A percentile compares a stretch with the other conserved stretches of the same genome.
Conservation (phyloP, 2,113 vertebrate genomes). For the Galbula dea region DNA sequence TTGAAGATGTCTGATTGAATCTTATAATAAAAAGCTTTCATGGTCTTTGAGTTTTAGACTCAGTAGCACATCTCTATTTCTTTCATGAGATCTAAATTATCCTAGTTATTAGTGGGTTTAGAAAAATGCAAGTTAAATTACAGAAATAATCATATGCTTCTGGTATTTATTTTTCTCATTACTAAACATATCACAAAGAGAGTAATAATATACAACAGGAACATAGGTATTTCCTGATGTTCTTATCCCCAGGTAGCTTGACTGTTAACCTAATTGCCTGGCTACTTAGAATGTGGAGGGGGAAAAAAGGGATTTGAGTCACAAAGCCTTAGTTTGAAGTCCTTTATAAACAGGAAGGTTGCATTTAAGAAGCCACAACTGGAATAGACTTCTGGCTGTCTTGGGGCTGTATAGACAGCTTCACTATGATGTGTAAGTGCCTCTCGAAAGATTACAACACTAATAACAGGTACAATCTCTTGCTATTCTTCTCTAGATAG, state of each 20-base stretch:
- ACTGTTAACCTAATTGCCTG: background rate
- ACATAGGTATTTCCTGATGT: background rate
- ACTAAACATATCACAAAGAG: slow-evolving; percentile 33
- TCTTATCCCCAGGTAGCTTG: slow-evolving; percentile 10
- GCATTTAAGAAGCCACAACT: background rate
- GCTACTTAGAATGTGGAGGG: background rate
- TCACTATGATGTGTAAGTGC: background rate
- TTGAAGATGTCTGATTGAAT: slow-evolving; percentile 67
- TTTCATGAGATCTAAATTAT: slow-evolving; percentile 64
- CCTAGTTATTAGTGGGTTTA: slow-evolving; percentile 66
- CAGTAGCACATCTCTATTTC: slow-evolving; percentile 45
- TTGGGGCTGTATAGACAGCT: background rate
- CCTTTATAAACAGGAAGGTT: background rate
- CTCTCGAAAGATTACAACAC: background rate
- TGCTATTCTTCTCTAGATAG: background rate
- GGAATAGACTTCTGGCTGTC: background rate
- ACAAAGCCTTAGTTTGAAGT: background rate
- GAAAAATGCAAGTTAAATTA: slow-evolving; percentile 65
- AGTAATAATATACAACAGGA: slow-evolving; percentile 41
- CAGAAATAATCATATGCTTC: slow-evolving; percentile 61
- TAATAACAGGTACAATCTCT: background rate
- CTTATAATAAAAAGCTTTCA: slow-evolving; percentile 65
- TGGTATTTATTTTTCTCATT: slow-evolving; percentile 69
- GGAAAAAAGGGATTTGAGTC: background rate
- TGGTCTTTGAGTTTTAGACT: slow-evolving; percentile 64